A percentile compares a stretch with the other conserved stretches of the same genome.
Conservation (phyloP, 2,797 vertebrate species). For the Karalla daura region DNA sequence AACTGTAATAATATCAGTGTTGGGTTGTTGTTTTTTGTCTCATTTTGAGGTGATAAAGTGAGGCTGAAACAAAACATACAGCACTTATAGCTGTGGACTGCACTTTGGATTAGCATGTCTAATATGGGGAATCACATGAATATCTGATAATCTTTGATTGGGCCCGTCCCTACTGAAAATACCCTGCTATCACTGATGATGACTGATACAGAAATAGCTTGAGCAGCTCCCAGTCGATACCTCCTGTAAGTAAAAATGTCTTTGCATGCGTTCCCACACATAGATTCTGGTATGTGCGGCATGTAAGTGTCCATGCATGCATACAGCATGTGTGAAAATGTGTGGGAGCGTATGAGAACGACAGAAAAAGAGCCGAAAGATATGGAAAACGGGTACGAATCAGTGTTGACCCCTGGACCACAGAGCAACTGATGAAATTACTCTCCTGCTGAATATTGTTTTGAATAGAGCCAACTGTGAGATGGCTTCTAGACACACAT, state of each 20-base stretch:
- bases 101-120: too few relatives aligned
- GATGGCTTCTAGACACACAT: slow-evolving; percentile 60
- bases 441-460: slow-evolving; percentile 63
- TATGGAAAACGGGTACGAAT: slow-evolving; percentile 42
- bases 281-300: not conserved
- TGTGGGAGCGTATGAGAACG: slow-evolving; percentile 8
- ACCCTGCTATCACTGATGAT: not conserved
- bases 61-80: too few relatives aligned
- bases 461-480: slow-evolving; percentile 62
- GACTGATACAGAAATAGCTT: not conserved
- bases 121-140: too few relatives aligned
- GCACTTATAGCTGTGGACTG: too few relatives aligned
- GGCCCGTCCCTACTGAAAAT: too few relatives aligned
- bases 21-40: too few relatives aligned
- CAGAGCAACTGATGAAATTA: slow-evolving; percentile 60
- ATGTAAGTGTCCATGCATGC: slow-evolving; percentile 13
- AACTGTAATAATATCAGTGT: too few relatives aligned
- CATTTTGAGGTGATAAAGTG: too few relatives aligned
- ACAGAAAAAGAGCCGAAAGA: not conserved
- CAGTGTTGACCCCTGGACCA: slow-evolving; percentile 56
- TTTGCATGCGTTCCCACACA: not conserved
- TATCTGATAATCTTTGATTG: too few relatives aligned
- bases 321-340: slow-evolving; percentile 9
- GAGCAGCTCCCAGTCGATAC: not conserved
- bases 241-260: slow-evolving; percentile 5